Percentiles rank a stretch among this genome's conserved stretches.
phyloP scores from a whole-genome alignment of 92 coral and sea anemone species.

The Palythoa caribaeorum region DNA sequence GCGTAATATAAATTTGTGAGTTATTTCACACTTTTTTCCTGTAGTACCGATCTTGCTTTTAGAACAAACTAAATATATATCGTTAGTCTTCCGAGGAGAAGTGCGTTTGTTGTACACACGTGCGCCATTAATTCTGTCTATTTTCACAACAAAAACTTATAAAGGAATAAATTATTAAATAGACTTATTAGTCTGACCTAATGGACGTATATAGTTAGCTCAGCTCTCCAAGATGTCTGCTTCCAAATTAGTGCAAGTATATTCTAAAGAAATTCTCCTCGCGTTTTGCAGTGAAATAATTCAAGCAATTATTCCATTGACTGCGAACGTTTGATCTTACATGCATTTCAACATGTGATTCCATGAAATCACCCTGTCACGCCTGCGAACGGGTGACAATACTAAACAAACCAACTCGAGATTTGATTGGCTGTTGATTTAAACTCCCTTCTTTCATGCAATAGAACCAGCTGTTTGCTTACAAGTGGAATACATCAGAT shows the following conservation, averaged over 20 bases:
- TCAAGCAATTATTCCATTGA: background rate
- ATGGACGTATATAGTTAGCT: slow-evolving; percentile 38
- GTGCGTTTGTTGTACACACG: slow-evolving; percentile 24
- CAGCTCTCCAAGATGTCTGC: slow-evolving; percentile 34
- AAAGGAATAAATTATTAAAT: slow-evolving; percentile 56
- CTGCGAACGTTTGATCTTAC: background rate
- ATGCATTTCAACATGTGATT: slow-evolving; percentile 73
- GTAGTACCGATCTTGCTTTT: background rate
- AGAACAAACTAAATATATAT: background rate
- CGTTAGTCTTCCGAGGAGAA: background rate
- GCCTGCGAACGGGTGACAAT: slow-evolving; percentile 88
- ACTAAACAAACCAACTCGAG: slow-evolving; percentile 65
- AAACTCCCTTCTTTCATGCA: slow-evolving; percentile 66
- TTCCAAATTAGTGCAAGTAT: background rate
- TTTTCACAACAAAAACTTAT: background rate
- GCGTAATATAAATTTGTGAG: background rate
- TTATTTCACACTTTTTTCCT: background rate
- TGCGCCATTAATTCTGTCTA: background rate
- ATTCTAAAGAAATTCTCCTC: background rate
- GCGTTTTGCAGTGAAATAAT: background rate
- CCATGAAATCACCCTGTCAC: slow-evolving; percentile 63
- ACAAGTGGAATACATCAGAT: slow-evolving; percentile 66
- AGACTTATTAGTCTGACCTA: slow-evolving; percentile 61
- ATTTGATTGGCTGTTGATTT: slow-evolving; percentile 82
- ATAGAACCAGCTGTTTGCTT: slow-evolving; percentile 84